These are phyloP conservation scores for Cephus spinipes DNA, from an alignment of 2,888 invertebrate genomes.

Conservation along the genomic window DNA sequence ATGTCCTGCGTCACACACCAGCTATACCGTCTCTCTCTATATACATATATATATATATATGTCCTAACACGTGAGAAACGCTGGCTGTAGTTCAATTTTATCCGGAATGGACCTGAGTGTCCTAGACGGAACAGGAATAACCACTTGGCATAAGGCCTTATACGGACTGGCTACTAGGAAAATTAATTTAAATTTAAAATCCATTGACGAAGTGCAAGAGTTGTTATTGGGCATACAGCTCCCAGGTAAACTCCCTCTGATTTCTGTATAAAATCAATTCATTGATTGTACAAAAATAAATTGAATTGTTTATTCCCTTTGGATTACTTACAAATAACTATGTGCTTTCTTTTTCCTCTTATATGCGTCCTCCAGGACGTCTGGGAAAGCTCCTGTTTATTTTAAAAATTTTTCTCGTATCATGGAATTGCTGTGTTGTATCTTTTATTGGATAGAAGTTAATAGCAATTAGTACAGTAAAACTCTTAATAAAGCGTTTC, in stretches of 20 bases:
- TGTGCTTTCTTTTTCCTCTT: neutral
- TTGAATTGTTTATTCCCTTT: neutral
- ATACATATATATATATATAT: neutral
- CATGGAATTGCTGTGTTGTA: neutral
- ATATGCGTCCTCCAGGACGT: neutral
- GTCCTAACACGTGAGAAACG: neutral
- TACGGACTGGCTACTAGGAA: neutral
- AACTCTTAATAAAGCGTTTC: neutral
- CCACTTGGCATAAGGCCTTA: neutral
- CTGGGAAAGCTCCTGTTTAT: neutral
- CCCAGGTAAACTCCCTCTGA: neutral
- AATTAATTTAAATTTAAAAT: neutral
- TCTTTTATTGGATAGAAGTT: neutral
- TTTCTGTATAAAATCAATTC: neutral
- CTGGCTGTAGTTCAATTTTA: neutral
- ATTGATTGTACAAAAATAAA: neutral
- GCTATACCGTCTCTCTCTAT: neutral
- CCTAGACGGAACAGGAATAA: neutral
- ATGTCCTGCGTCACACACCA: constrained; percentile 7
- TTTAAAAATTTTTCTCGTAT: neutral
- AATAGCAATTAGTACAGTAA: neutral
- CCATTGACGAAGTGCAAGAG: neutral
- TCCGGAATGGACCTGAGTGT: neutral
- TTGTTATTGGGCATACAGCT: neutral
- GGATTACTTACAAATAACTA: neutral